Base-by-base conservation (phyloP, 1,140 invertebrate species). In the Dendrolimus kikuchii region DNA sequence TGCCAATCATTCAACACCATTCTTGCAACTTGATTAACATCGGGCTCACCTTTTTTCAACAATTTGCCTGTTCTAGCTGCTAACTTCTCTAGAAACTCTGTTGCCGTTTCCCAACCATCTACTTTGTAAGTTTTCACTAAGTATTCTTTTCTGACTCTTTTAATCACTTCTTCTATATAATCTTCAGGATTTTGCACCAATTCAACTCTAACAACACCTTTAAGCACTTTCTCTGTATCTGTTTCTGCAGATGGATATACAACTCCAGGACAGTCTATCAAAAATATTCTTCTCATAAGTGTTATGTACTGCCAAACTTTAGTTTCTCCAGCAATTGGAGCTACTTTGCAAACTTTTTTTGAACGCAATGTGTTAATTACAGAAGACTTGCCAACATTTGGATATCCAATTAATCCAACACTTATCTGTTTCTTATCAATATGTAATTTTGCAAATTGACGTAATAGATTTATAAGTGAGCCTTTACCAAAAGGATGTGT, bases 221-320 rank as follows among this genome's bases (percentile, higher is more conserved):
- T 99, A 1, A 99, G 86, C 43, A 99, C 97, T 82, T 99, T 98
- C 66, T 99, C 98, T 2, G 95, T 94, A 65, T 99, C 97, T 5
- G 92, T 92, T 87, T 98, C 97, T 44, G 93, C 92, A 4, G 94
- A 94, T 7, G 97, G 97, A 89, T 99, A 98, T 36, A 99, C 99
- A 59, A 99, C 94, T 45, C 98, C 99, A 36, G 99, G 99, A 89
- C 98, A 99, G 90, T 99, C 99, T 62, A 99, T 99, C 5, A 99
- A 87, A 77, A 96, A 99, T 69, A 99, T 99, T 63, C 95, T 90
- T 62, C 93, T 93, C 98, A 99, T 99, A 37, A 99, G 83, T 0
- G 98, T 99, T 48, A 99, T 98, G 77, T 99, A 99, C 77, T 99
- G 99, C 99, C 99, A 99, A 1, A 98, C 96, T 91, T 99, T 99